Base-by-base conservation (phyloP, 2,797 vertebrate species). In the Ctenosaura bakeri region DNA sequence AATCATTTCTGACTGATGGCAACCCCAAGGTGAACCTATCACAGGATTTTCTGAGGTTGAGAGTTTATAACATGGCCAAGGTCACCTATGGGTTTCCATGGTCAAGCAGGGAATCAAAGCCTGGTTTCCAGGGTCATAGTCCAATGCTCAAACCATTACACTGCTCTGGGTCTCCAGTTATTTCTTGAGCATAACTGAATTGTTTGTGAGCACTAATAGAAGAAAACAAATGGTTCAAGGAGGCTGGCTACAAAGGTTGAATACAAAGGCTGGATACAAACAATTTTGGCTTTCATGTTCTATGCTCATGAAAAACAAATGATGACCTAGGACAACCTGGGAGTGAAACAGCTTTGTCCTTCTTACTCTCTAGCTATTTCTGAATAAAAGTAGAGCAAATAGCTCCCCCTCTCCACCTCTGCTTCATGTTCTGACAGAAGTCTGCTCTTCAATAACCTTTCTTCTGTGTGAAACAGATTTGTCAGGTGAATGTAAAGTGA, bases 401-500 rank as follows among this genome's bases (percentile, higher is more conserved):
- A 7, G n/a, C 32, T 46, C 71, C 50, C 62, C 24, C 38, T 24
- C 12, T 1, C 9, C 13, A 29, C 29, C 26, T 14, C 59, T 71
- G 7, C 1, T 81, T 29, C 13, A 69, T 22, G 32, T 52, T 62
- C 22, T 12, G 78, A 50, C 66, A 29, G 64, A 88, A 32, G 66
- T 16, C 56, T 64, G 26, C 54, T 50, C 26, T 83, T 83, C 24
- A 42, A 32, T 29, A 46, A 29, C 64, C 42, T 84, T 14, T 8
- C 12, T 59, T 38, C 59, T 24, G 29, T 42, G 62, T 35, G 54
- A 85, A 79, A 18, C 71, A 54, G 79, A 42, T 46, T 73, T 42
- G 26, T 83, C 83, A 83, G 35, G 24, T 50, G 69, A 87, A 81
- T 50, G 18, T 46, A 71, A 80, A 80, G 29, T 83, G 52, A 74